These are phyloP conservation scores for Sympetrum striolatum DNA, from an alignment of 2,888 invertebrate species.

Conservation along the genomic window DNA sequence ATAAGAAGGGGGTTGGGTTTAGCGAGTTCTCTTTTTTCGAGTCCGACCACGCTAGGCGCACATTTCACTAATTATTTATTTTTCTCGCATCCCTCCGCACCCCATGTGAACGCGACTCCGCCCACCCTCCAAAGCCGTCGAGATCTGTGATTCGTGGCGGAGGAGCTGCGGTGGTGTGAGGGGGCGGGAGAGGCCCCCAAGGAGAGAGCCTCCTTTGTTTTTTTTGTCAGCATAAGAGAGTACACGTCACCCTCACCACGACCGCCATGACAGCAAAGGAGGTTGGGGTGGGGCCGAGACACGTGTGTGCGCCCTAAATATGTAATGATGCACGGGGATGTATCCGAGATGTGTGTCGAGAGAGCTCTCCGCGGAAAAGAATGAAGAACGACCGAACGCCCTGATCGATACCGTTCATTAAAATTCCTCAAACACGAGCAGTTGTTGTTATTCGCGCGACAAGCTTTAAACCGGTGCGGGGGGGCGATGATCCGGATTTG, in stretches of 20 bases:
- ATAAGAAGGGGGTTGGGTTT: constrained; percentile 21
- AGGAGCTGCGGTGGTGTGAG: neutral
- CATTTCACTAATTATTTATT: constrained; percentile 60
- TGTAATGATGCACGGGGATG: neutral
- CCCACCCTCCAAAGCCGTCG: constrained; percentile 51
- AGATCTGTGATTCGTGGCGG: constrained; percentile 12
- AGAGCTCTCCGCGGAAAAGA: neutral
- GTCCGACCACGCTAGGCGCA: constrained; percentile 59
- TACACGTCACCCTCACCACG: constrained; percentile 16
- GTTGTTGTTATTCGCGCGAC: neutral
- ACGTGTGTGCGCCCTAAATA: constrained; percentile 10
- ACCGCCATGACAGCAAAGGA: constrained; percentile 19
- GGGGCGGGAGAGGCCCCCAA: constrained; percentile 36
- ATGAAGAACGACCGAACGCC: neutral
- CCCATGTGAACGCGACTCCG: constrained; percentile 17
- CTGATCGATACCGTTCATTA: neutral
- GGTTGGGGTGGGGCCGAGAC: neutral
- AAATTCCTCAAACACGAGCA: neutral
- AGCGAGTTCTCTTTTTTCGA: neutral
- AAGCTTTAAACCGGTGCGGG: neutral
- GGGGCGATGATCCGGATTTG: neutral
- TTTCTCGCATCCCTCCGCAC: constrained; percentile 52
- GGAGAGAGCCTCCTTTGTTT: neutral
- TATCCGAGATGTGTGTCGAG: neutral
- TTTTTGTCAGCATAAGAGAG: constrained; percentile 12